Evolutionary conservation across 2,113 vertebrate genomes (phyloP), one percentile per base, ranked within the genome.

Genomic region (Sinocyclocheilus rhinocerous): DNA sequence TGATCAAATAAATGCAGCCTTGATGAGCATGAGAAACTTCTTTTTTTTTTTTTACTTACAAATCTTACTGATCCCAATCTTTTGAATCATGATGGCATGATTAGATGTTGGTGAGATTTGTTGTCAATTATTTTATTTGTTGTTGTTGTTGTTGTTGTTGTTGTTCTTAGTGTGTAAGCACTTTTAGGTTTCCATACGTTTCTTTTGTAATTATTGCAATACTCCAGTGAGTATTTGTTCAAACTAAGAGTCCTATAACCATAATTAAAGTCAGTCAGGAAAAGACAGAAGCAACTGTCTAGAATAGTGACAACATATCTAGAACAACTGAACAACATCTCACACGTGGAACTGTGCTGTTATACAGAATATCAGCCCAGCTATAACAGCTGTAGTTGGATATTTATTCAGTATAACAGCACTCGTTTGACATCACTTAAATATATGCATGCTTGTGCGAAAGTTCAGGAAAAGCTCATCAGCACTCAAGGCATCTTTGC

Each of bases 401-500:
- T 33, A 33, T 3, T 33, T 26, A 29, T 26, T 26, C 24, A 26
- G n/a, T 2, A 70, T 7, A 36, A 6, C 6, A 70, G 67, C 69
- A 72, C 67, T 70, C 2, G 6, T 29, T 36, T 29, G 5, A 18
- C 67, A 36, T 33, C 3, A 22, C 69, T 10, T 0, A 72, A 39
- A 72, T 39, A 39, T 22, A 72, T 67, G 24, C 63, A 15, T 29
- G 18, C 16, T 39, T 72, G 69, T 4, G 33, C 15, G 3, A 72
- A 33, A 67, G 42, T 26, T 75, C 22, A 48, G 22, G 72, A n/a
- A 13, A 13, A 75, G 42, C 72, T 76, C 12, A 50, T 76, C 42
- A 26, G 42, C 20, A 3, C 75, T 77, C 24, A 77, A 55, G 75
- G 75, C 24, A 29, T 33, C 13, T 77, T 55, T 77, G 75, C 75